Evolutionary conservation across 1,140 invertebrate genomes (phyloP).

Genomic region (Lordiphosa clarofinis): DNA sequence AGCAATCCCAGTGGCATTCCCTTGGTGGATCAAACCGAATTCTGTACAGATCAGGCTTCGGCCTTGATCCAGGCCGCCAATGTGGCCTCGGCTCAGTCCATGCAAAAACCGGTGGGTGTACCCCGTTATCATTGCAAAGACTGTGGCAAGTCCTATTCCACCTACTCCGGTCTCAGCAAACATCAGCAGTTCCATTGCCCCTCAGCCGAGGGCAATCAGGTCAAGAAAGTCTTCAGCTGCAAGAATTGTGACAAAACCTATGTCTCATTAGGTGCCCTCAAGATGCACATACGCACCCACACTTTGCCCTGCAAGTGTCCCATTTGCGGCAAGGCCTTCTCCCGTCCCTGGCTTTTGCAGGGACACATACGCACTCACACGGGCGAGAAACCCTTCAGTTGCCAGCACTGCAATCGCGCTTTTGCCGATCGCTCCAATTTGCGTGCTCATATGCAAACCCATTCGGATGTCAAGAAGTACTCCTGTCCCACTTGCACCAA

Average conservation of each 20-base stretch:
- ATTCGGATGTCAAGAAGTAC: constrained; percentile 99
- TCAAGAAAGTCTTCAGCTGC: constrained; percentile 96
- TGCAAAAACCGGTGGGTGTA: constrained; percentile 74
- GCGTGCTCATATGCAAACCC: constrained; percentile 97
- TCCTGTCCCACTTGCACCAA: constrained; percentile 95
- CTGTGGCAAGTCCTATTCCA: constrained; percentile 97
- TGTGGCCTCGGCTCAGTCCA: constrained; percentile 62
- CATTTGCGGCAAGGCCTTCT: constrained; percentile 98
- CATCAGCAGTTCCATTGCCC: constrained; percentile 98
- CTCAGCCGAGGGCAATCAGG: constrained; percentile 88
- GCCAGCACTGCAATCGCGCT: constrained; percentile 95
- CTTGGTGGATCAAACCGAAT: constrained; percentile 68
- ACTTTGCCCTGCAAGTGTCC: constrained; percentile 98
- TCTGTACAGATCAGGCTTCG: constrained; percentile 69
- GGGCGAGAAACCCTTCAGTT: constrained; percentile 98
- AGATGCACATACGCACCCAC: constrained; percentile 99
- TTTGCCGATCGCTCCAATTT: constrained; percentile 98
- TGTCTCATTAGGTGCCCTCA: constrained; percentile 95
- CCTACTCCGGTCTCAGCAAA: constrained; percentile 96
- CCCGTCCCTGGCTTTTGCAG: constrained; percentile 96
- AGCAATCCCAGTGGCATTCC: constrained; percentile 54
- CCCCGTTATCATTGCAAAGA: constrained; percentile 92
- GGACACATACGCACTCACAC: constrained; percentile 98
- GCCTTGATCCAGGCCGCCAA: constrained; percentile 71
- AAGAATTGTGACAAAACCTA: constrained; percentile 98